phyloP scores from a whole-genome alignment of 2,888 invertebrate species.

The Alloscopus bannaensis region DNA sequence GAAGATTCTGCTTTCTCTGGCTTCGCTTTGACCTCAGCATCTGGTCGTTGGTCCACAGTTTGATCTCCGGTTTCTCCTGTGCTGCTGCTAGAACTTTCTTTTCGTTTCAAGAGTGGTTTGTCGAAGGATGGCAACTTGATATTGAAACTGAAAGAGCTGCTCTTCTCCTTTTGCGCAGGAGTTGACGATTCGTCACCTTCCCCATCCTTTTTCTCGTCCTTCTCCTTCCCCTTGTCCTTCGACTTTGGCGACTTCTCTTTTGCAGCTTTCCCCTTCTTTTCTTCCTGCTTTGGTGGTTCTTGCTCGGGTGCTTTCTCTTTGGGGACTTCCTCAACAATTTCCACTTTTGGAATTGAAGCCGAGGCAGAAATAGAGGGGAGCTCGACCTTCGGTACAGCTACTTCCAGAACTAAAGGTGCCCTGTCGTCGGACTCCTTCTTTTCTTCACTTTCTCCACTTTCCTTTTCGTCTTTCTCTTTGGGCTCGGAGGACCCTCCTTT shows the following conservation, averaged over 20 bases:
- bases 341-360: slow-evolving; percentile 7
- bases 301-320: neutral
- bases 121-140: slow-evolving; percentile 61
- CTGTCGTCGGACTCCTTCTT: neutral
- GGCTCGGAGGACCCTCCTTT: slow-evolving; percentile 41
- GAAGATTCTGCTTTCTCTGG: slow-evolving; percentile 22
- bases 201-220: slow-evolving; percentile 19
- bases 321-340: neutral
- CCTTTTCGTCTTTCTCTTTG: slow-evolving; percentile 33
- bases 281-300: slow-evolving; percentile 1
- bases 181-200: slow-evolving; percentile 16
- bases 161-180: slow-evolving; percentile 45
- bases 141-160: slow-evolving; percentile 58
- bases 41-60: slow-evolving; percentile 34
- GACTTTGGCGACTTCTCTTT: slow-evolving; percentile 40
- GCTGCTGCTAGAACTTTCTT: slow-evolving; percentile 55
- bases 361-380: neutral
- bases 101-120: slow-evolving; percentile 55
- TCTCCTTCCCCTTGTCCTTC: slow-evolving; percentile 58
- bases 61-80: slow-evolving; percentile 41
- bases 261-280: slow-evolving; percentile 27
- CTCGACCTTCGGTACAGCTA: no score
- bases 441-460: neutral
- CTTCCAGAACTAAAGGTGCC: no score
- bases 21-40: slow-evolving; percentile 29